Percentiles rank a stretch among this genome's conserved stretches.
Evolutionary conservation across 2,888 invertebrate genomes (phyloP).

Genomic region (Phengaris alcon): DNA sequence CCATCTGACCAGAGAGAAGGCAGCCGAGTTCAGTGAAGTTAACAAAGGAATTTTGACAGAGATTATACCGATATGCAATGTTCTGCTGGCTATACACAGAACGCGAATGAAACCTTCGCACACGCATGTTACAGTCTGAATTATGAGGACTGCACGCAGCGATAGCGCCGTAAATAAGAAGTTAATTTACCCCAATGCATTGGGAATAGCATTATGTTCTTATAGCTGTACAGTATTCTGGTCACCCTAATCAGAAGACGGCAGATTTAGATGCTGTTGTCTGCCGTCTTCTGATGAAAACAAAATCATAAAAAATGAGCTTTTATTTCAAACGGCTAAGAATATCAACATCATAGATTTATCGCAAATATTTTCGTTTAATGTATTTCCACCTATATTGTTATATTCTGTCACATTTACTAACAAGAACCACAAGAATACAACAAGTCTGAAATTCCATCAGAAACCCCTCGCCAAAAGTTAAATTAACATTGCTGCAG

Average conservation of each 20-base stretch:
- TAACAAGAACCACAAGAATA: neutral
- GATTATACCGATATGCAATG: neutral
- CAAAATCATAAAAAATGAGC: neutral
- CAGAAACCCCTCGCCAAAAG: neutral
- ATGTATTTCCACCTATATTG: too few species aligned
- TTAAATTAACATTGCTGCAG: neutral
- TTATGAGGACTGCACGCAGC: slow-evolving; percentile 44
- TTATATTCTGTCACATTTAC: too few species aligned
- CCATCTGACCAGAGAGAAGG: neutral
- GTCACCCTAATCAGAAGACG: neutral
- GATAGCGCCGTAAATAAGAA: slow-evolving; percentile 45
- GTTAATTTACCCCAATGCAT: slow-evolving; percentile 46
- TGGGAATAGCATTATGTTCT: slow-evolving; percentile 46
- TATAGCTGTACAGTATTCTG: neutral
- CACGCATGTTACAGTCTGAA: slow-evolving; percentile 45
- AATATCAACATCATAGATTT: too few species aligned
- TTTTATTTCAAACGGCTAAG: neutral
- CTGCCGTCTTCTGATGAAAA: too few species aligned
- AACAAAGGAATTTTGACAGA: neutral
- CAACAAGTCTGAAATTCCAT: too few species aligned
- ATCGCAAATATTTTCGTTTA: too few species aligned
- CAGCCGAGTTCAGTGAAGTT: neutral
- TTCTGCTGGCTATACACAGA: slow-evolving; percentile 34
- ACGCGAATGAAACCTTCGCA: slow-evolving; percentile 41
- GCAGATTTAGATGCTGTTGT: neutral